Evolutionary conservation across 2,888 invertebrate species (phyloP).

Genomic region (Embidobia sp.): DNA sequence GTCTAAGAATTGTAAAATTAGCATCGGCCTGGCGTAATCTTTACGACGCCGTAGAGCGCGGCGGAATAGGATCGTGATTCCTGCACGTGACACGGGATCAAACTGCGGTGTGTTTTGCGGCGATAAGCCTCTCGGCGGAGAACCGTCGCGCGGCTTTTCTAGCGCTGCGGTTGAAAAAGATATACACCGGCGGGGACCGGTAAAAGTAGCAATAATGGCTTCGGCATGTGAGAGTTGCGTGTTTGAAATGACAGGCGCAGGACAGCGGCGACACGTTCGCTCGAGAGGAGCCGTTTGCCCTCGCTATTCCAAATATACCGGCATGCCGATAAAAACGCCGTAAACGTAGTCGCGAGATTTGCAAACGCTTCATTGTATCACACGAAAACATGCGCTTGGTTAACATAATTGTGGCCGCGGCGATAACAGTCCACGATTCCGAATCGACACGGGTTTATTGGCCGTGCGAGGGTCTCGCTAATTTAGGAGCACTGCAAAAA

Average conservation of each 20-base stretch:
- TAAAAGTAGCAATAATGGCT: slow-evolving; percentile 74
- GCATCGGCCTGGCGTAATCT: slow-evolving; percentile 8
- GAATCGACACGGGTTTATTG: slow-evolving; percentile 56
- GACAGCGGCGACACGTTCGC: slow-evolving; percentile 75
- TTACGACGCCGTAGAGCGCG: slow-evolving; percentile 1
- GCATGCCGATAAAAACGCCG: slow-evolving; percentile 60
- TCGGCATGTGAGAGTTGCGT: slow-evolving; percentile 78
- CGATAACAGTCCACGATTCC: slow-evolving; percentile 51
- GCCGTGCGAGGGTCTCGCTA: slow-evolving; percentile 39
- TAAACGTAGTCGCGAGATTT: slow-evolving; percentile 54
- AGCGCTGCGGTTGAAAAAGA: slow-evolving; percentile 62
- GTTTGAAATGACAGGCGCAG: slow-evolving; percentile 77
- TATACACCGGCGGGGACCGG: slow-evolving; percentile 67
- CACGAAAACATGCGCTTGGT: slow-evolving; percentile 52
- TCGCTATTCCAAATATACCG: slow-evolving; percentile 42
- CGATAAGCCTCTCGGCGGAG: slow-evolving; percentile 49
- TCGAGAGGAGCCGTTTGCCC: slow-evolving; percentile 70
- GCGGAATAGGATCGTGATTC: slow-evolving; percentile 57
- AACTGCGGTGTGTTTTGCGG: slow-evolving; percentile 51
- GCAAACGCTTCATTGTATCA: slow-evolving; percentile 51
- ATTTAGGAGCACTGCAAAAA: slow-evolving; percentile 29
- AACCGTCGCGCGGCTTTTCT: slow-evolving; percentile 49
- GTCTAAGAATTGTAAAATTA: slow-evolving; percentile 31
- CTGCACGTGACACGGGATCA: slow-evolving; percentile 58
- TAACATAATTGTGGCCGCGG: slow-evolving; percentile 53